Evolutionary conservation across 2,888 invertebrate species (phyloP).

Genomic region (Lasioglossum leucozonium): DNA sequence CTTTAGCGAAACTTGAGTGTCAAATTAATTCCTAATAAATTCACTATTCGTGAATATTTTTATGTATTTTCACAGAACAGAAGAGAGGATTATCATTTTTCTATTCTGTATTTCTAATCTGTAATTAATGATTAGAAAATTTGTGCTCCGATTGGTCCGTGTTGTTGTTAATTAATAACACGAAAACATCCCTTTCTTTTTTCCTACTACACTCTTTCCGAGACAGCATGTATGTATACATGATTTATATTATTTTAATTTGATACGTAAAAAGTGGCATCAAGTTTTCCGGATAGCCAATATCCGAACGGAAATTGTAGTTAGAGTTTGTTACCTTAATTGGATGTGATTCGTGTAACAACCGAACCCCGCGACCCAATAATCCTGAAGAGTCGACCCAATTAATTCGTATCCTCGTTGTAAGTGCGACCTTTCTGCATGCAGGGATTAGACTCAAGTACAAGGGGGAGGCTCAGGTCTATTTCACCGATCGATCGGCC

Average conservation of each 20-base stretch:
- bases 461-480: slow-evolving; percentile 78
- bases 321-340: neutral
- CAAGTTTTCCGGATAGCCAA: neutral
- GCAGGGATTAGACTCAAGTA: slow-evolving; percentile 76
- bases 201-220: no score
- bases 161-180: no score
- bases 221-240: neutral
- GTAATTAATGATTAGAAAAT: neutral
- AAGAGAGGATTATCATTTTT: neutral
- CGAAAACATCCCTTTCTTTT: no score
- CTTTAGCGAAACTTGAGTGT: neutral
- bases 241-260: neutral
- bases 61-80: neutral
- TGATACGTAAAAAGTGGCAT: neutral
- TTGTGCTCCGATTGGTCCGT: no score
- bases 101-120: neutral
- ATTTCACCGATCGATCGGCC: slow-evolving; percentile 78
- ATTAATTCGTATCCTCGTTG: neutral
- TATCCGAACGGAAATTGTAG: neutral
- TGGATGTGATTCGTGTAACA: neutral
- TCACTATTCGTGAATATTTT: neutral
- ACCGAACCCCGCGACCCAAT: neutral
- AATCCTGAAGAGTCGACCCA: slow-evolving; percentile 6
- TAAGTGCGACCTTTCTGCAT: slow-evolving; percentile 29
- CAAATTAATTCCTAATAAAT: neutral